Percentiles rank a stretch among this genome's conserved stretches.
Evolutionary conservation across 1,140 invertebrate species (phyloP).

Genomic region (Drosophila yakuba): DNA sequence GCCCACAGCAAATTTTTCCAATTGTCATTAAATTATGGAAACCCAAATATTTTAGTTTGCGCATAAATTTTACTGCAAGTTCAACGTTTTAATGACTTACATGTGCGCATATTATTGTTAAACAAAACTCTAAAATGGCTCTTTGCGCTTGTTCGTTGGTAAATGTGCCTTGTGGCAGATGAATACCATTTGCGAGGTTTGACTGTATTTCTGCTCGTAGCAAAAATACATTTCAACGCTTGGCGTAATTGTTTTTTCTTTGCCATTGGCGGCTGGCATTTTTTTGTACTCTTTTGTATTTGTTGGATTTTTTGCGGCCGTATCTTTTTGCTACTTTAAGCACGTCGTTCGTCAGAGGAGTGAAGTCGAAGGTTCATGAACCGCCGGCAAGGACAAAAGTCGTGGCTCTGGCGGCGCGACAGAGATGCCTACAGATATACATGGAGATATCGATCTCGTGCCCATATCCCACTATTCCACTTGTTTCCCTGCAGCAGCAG

Average conservation of each 20-base stretch:
- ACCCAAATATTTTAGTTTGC: constrained; percentile 5
- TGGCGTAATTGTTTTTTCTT: constrained; percentile 46
- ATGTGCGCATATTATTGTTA: constrained; percentile 3
- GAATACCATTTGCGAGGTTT: constrained; percentile 18
- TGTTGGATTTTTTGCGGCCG: constrained; percentile 38
- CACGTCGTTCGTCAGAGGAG: constrained; percentile 67
- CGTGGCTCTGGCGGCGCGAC: constrained; percentile 18
- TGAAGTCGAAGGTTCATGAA: constrained; percentile 69
- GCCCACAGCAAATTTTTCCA: constrained; percentile 8
- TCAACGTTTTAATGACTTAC: constrained; percentile 5
- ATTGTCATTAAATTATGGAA: constrained; percentile 3
- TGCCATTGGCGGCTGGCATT: constrained; percentile 11
- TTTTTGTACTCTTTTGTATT: constrained; percentile 19
- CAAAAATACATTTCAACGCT: constrained; percentile 32
- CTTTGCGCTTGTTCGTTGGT: not conserved
- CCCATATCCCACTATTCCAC: constrained; percentile 22
- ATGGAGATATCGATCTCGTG: constrained; percentile 57
- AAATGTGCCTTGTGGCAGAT: constrained; percentile 17
- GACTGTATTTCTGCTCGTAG: constrained; percentile 13
- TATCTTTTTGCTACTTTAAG: constrained; percentile 63
- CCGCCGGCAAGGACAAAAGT: constrained; percentile 72
- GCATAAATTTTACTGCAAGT: constrained; percentile 16
- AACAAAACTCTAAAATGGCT: constrained; percentile 8
- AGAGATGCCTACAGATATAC: not conserved
- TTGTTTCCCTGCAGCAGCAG: constrained; percentile 21